A percentile compares a stretch with the other conserved stretches of the same genome.
phyloP scores from a whole-genome alignment of 2,888 invertebrate genomes.

The Nomada fabriciana region DNA sequence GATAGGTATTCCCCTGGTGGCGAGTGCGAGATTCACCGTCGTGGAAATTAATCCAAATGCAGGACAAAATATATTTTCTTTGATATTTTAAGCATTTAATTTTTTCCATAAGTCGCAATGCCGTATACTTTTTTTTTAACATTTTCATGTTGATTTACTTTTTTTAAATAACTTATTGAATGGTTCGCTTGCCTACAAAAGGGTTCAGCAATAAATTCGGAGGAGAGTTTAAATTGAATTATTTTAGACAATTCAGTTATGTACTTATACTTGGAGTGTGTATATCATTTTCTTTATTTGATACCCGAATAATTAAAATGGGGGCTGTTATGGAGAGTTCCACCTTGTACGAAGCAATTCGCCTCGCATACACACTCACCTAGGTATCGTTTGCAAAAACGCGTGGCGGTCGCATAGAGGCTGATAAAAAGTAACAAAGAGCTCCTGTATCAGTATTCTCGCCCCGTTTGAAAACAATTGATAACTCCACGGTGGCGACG shows the following conservation, averaged over 20 bases:
- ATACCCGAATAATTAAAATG: constrained; percentile 1
- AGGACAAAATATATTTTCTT: no score
- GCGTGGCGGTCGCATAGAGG: constrained; percentile 29
- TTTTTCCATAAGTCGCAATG: no score
- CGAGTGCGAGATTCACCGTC: neutral
- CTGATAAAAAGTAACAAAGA: constrained; percentile 70
- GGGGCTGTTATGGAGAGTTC: neutral
- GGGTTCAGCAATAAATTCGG: no score
- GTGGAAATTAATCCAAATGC: neutral
- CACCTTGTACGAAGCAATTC: constrained; percentile 30
- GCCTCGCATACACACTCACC: constrained; percentile 21
- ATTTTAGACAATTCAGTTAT: no score
- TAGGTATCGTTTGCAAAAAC: neutral
- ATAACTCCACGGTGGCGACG: constrained; percentile 61
- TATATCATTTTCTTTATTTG: no score
- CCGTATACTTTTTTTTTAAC: no score
- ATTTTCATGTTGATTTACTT: no score
- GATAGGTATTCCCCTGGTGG: neutral
- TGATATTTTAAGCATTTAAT: no score
- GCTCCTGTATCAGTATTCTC: constrained; percentile 62
- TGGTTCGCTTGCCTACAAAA: no score
- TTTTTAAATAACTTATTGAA: no score
- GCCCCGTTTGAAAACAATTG: constrained; percentile 71
- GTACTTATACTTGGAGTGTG: no score
- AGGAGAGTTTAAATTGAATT: no score